A percentile compares a stretch with the other conserved stretches of the same genome.
Evolutionary conservation across 2,113 vertebrate species (phyloP).

Genomic region (Prionailurus bengalensis): DNA sequence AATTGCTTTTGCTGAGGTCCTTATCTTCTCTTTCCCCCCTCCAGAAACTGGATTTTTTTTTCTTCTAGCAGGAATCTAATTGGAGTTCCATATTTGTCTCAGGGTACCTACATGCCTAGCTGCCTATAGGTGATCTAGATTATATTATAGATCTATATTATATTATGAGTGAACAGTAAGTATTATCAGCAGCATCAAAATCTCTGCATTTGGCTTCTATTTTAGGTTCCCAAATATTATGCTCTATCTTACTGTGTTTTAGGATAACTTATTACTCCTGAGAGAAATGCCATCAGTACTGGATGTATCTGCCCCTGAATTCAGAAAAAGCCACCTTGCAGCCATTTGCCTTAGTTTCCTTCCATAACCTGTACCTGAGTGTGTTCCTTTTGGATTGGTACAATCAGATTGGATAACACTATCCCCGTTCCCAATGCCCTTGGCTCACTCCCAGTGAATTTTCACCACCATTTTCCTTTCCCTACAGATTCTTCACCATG

Average conservation of each 20-base stretch:
- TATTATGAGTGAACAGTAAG: constrained; percentile 82
- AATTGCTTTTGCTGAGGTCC: not conserved
- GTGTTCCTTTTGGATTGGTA: not conserved
- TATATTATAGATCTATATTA: not conserved
- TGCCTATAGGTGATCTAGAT: not conserved
- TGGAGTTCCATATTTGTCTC: not conserved
- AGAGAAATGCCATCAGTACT: not conserved
- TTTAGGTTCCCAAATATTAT: not conserved
- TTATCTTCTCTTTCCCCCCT: not conserved
- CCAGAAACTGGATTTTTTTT: not conserved
- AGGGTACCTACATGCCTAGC: not conserved
- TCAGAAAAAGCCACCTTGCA: not conserved
- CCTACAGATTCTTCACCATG: not conserved
- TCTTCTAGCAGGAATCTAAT: not conserved
- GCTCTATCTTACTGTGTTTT: not conserved
- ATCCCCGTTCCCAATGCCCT: not conserved
- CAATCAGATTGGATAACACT: not conserved
- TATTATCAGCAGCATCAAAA: constrained; percentile 73
- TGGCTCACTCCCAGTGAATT: not conserved
- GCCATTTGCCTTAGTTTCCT: not conserved
- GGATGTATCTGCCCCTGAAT: not conserved
- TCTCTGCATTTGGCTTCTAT: not conserved
- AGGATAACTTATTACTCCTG: not conserved
- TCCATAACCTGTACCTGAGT: accelerated
- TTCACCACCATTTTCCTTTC: not conserved